phyloP scores from a whole-genome alignment of 2,888 invertebrate species.

The Cryptops parisi region DNA sequence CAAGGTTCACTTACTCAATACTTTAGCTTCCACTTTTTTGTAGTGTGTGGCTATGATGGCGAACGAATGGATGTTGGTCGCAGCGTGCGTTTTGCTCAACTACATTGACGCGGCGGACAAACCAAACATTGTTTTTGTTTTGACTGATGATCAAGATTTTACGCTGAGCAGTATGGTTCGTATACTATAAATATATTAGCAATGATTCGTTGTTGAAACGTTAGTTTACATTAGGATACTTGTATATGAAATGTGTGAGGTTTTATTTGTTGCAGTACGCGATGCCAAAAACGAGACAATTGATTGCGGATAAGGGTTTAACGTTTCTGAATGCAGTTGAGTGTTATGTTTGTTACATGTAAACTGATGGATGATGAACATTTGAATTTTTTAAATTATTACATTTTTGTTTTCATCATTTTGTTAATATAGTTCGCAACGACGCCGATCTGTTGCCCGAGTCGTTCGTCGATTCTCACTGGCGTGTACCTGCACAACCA shows the following conservation, averaged over 20 bases:
- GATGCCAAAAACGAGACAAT: not conserved
- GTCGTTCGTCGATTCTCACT: slow-evolving; percentile 66
- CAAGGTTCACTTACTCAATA: too few relatives aligned
- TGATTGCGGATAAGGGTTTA: not conserved
- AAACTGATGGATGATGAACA: not conserved
- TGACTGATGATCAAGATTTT: slow-evolving; percentile 77
- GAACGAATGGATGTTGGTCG: too few relatives aligned
- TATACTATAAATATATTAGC: not conserved
- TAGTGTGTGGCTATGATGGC: too few relatives aligned
- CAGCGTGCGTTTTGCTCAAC: too few relatives aligned
- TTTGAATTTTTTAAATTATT: not conserved
- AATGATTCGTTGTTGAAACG: not conserved
- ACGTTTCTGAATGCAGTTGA: not conserved
- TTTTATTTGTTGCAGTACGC: not conserved
- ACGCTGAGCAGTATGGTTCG: slow-evolving; percentile 61
- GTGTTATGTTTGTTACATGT: not conserved
- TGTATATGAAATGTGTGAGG: not conserved
- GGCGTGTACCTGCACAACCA: slow-evolving; percentile 76
- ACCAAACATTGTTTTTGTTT: slow-evolving; percentile 61
- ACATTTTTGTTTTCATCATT: not conserved
- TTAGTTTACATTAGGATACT: not conserved
- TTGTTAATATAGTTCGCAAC: slow-evolving; percentile 51
- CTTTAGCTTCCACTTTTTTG: too few relatives aligned
- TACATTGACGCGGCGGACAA: too few relatives aligned
- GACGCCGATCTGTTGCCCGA: slow-evolving; percentile 79